These are phyloP conservation scores for Brachypteracias leptosomus DNA, from an alignment of 2,113 vertebrate species.

Conservation along the genomic window DNA sequence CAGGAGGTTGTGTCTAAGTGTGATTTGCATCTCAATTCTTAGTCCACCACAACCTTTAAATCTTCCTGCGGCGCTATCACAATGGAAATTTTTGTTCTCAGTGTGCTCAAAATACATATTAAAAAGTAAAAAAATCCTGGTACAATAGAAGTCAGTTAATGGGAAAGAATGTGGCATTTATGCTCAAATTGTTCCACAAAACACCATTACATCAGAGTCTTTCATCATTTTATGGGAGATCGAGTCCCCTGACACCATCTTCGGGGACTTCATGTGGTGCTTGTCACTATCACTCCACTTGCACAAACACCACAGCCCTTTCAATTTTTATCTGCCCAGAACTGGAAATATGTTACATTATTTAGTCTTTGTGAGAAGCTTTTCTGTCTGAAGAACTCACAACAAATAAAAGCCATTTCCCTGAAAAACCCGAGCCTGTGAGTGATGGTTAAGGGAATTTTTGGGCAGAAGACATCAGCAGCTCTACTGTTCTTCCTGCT, in stretches of 20 bases:
- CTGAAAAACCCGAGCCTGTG: not conserved
- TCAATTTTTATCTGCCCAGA: slow-evolving; percentile 24
- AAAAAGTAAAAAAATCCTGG: slow-evolving; percentile 16
- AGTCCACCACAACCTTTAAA: slow-evolving; percentile 71
- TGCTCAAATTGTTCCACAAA: slow-evolving; percentile 19
- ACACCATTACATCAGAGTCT: slow-evolving; percentile 21
- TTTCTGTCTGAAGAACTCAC: slow-evolving; percentile 16
- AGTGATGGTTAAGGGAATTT: not conserved
- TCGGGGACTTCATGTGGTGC: not conserved
- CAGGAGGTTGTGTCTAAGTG: slow-evolving; percentile 60
- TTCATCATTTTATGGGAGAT: slow-evolving; percentile 13
- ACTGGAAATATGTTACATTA: not conserved
- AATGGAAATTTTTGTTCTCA: slow-evolving; percentile 52
- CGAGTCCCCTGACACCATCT: not conserved
- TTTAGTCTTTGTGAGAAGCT: not conserved
- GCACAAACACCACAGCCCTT: not conserved
- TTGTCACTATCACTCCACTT: not conserved
- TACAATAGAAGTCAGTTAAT: slow-evolving; percentile 36
- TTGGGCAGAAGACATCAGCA: not conserved
- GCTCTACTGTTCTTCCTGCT: not conserved
- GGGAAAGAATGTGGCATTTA: not conserved
- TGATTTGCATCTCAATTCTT: slow-evolving; percentile 79
- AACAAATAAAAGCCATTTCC: slow-evolving; percentile 33
- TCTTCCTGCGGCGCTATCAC: slow-evolving; percentile 46
- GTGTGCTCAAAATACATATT: slow-evolving; percentile 27